Base-by-base conservation (phyloP, 2,797 vertebrate species). In the Neosilurus mollespiculum region DNA sequence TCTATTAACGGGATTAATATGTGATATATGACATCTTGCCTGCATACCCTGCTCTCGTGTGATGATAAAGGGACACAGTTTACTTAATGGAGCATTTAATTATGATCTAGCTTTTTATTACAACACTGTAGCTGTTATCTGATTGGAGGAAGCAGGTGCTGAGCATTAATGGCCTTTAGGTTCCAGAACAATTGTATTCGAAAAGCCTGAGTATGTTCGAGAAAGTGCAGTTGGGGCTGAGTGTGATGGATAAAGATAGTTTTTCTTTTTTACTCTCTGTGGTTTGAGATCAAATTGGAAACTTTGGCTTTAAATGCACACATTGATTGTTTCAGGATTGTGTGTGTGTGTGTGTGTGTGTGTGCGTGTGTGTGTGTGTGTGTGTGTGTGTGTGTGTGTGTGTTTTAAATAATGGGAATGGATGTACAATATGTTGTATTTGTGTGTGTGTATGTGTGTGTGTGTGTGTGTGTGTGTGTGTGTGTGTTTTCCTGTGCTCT, bases 1-100 rank as follows among this genome's bases (percentile, higher is more conserved):
- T 62, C 56, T 43, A 37, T 43, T 61, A n/a, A 12, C 9, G 3
- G 1, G 1, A 3, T 61, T 77, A 61, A 77, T 77, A 77, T 24
- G 58, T 24, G 75, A 49, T 61, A 24, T 62, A 61, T 20, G 12
- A 65, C 3, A 16, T 53, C 15, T 65, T 53, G 10, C 1, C 37
- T 51, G 22, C 43, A 43, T 11, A 66, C 80, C 34, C 49, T 73
- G 59, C 71, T 62, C 51, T 65, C 43, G 54, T 76, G 69, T 37
- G 2, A 61, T 73, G 51, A 78, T 78, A 78, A 78, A 64, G 51
- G 9, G 18, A 34, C 65, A 70, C n/a, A 8, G 70, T 83, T 34
- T 53, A 49, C 34, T 78, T 84, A 88, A 88, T 77, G 78, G 54
- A 43, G 76, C 56, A 81, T 82, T 83, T 77, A 82, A 84, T 73